Percentiles rank a stretch among this genome's conserved stretches.
Evolutionary conservation across 1,140 invertebrate genomes (phyloP).

Genomic region (Drosophila paulistorum): DNA sequence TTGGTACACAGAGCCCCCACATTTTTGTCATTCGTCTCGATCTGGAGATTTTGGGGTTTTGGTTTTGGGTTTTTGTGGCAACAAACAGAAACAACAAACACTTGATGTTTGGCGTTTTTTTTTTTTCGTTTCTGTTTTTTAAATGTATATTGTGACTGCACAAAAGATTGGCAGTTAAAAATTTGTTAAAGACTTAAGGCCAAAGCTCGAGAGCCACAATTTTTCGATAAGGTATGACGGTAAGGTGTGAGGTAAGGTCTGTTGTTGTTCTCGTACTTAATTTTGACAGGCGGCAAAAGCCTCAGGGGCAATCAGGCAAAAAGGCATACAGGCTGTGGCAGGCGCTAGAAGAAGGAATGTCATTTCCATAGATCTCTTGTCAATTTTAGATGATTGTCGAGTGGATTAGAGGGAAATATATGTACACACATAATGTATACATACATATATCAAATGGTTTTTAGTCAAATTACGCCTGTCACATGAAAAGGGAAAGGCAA

Average conservation of each 20-base stretch:
- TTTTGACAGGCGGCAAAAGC: slow-evolving; percentile 65
- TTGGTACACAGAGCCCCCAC: slow-evolving; percentile 27
- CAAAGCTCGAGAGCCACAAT: slow-evolving; percentile 60
- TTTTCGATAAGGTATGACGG: slow-evolving; percentile 60
- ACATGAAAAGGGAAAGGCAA: slow-evolving; percentile 74
- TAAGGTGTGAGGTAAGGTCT: slow-evolving; percentile 22
- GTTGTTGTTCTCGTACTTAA: slow-evolving; percentile 46
- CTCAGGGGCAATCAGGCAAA: slow-evolving; percentile 41
- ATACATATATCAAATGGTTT: slow-evolving; percentile 20
- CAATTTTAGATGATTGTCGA: slow-evolving; percentile 70
- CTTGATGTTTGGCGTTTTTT: slow-evolving; percentile 71
- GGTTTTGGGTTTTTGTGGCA: slow-evolving; percentile 3
- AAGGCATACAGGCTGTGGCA: slow-evolving; percentile 35
- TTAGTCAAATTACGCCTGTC: slow-evolving; percentile 44
- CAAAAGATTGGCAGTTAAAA: slow-evolving; percentile 70
- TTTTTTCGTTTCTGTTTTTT: slow-evolving; percentile 4
- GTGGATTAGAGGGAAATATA: slow-evolving; percentile 57
- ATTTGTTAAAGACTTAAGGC: slow-evolving; percentile 74
- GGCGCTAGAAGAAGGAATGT: slow-evolving; percentile 72
- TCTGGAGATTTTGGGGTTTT: slow-evolving; percentile 42
- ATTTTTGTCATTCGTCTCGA: slow-evolving; percentile 70
- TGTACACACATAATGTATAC: slow-evolving; percentile 24
- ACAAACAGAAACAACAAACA: slow-evolving; percentile 60
- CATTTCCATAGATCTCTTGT: slow-evolving; percentile 54
- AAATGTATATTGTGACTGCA: slow-evolving; percentile 50